Percentiles rank a stretch among this genome's conserved stretches.
Conservation (phyloP, 2,888 invertebrate species). For the Cerastis rubricosa region DNA sequence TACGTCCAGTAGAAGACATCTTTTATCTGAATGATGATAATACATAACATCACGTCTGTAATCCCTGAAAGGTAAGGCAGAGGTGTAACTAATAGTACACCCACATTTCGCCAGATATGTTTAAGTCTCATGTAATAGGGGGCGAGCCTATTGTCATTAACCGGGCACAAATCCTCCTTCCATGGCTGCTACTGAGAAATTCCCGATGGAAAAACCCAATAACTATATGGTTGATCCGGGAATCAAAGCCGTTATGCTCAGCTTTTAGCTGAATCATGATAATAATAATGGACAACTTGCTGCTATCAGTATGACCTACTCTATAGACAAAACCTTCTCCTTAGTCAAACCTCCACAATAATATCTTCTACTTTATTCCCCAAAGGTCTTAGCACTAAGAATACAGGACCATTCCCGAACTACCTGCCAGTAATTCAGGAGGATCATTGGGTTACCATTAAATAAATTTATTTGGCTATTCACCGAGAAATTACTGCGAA, state of each 20-base stretch:
- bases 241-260: too few relatives aligned
- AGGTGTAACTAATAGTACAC: too few relatives aligned
- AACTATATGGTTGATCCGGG: too few relatives aligned
- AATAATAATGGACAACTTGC: neutral
- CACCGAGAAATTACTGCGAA: constrained; percentile 59
- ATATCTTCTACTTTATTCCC: constrained; percentile 29
- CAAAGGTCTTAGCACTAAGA: constrained; percentile 37
- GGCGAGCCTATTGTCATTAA: too few relatives aligned
- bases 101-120: too few relatives aligned
- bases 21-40: neutral
- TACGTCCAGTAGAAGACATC: neutral
- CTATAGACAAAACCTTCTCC: neutral
- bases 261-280: neutral
- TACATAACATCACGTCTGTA: too few relatives aligned
- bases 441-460: constrained; percentile 61
- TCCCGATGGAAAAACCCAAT: too few relatives aligned
- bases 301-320: neutral
- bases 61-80: too few relatives aligned
- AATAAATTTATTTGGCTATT: constrained; percentile 65
- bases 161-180: too few relatives aligned
- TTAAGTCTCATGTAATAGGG: too few relatives aligned
- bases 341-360: constrained; percentile 14
- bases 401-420: constrained; percentile 30
- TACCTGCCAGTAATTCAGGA: constrained; percentile 53
- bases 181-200: too few relatives aligned